phyloP scores from a whole-genome alignment of 2,797 vertebrate species.

The Pelodytes ibericus region DNA sequence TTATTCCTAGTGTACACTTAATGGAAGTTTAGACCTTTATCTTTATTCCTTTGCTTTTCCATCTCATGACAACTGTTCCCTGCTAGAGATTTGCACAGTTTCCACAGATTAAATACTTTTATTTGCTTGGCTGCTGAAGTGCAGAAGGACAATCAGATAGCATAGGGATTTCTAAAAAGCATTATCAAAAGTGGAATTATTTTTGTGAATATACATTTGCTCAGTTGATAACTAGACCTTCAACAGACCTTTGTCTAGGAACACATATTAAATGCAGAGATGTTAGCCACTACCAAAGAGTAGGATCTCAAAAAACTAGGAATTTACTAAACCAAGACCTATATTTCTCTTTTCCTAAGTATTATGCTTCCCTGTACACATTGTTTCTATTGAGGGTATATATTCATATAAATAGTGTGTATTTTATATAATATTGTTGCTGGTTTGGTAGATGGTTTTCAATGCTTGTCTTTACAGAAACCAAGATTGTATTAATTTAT shows the following conservation, averaged over 20 bases:
- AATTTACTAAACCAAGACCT: too few species aligned
- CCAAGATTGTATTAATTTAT: too few species aligned
- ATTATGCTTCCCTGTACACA: too few species aligned
- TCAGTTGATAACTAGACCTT: slow-evolving; percentile 43
- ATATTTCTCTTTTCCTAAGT: too few species aligned
- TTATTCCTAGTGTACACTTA: neutral
- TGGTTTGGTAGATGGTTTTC: too few species aligned
- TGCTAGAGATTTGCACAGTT: slow-evolving; percentile 40
- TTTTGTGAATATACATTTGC: slow-evolving; percentile 40
- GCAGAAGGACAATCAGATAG: slow-evolving; percentile 50
- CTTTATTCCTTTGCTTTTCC: slow-evolving; percentile 26
- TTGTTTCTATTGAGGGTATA: too few species aligned
- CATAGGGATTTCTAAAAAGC: slow-evolving; percentile 44
- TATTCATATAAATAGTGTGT: too few species aligned
- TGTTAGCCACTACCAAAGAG: slow-evolving; percentile 4
- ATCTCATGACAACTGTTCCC: slow-evolving; percentile 34
- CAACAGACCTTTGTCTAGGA: slow-evolving; percentile 33
- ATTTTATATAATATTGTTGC: too few species aligned
- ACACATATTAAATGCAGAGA: neutral
- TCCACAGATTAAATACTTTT: slow-evolving; percentile 46
- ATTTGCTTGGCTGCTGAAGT: slow-evolving; percentile 45
- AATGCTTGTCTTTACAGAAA: too few species aligned
- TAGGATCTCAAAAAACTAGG: too few species aligned
- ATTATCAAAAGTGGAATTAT: slow-evolving; percentile 45
- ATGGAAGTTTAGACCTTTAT: slow-evolving; percentile 7